These are phyloP conservation scores for Dynastes maya DNA, from an alignment of 2,888 invertebrate genomes.

Conservation along the genomic window DNA sequence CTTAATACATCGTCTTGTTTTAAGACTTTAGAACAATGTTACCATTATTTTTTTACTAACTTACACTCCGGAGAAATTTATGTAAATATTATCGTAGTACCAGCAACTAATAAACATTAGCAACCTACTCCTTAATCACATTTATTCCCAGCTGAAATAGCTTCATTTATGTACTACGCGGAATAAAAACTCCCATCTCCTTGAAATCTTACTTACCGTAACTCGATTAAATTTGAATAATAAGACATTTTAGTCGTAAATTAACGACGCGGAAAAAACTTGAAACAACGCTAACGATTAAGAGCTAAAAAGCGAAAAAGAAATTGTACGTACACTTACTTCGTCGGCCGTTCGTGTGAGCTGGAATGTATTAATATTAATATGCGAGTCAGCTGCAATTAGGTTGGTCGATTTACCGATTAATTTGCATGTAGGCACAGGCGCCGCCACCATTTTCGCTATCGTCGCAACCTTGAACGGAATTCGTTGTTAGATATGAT, in stretches of 20 bases:
- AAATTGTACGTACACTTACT: too few species aligned
- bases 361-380: conserved; percentile 21
- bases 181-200: neutral
- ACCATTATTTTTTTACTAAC: too few species aligned
- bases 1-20: too few species aligned
- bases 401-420: conserved; percentile 1
- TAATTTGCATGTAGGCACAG: neutral
- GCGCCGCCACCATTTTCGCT: too few species aligned
- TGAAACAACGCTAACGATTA: neutral
- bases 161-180: neutral
- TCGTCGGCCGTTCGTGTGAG: neutral
- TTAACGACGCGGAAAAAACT: neutral
- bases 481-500: too few species aligned
- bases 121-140: too few species aligned
- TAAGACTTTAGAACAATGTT: too few species aligned
- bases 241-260: neutral
- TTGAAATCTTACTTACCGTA: neutral
- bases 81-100: too few species aligned
- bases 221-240: conserved; percentile 24
- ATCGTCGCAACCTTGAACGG: too few species aligned
- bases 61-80: too few species aligned
- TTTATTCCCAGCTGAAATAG: too few species aligned
- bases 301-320: neutral
- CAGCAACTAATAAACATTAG: too few species aligned
- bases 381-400: conserved; percentile 16